Base-by-base conservation (phyloP, 2,797 vertebrate genomes). In the Chelon labrosus region DNA sequence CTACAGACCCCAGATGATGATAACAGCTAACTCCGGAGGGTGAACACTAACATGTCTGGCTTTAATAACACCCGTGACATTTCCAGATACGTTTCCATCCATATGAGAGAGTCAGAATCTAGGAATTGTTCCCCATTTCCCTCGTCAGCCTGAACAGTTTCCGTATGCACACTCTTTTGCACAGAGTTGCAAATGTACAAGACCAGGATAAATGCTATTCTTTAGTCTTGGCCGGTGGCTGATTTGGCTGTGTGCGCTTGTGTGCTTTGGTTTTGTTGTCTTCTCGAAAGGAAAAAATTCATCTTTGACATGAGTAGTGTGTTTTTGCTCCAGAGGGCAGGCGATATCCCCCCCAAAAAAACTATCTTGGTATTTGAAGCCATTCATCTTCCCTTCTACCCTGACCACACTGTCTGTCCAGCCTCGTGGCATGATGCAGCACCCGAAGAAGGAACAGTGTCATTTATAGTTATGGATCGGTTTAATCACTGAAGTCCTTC, bases 311-410 rank as follows among this genome's bases (percentile, higher is more conserved):
- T n/a, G n/a, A n/a, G n/a, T n/a, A n/a, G n/a, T n/a, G n/a, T n/a
- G n/a, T n/a, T n/a, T n/a, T n/a, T n/a, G n/a, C n/a, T n/a, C n/a
- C n/a, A n/a, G n/a, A n/a, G n/a, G n/a, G n/a, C n/a, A n/a, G n/a
- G n/a, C n/a, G n/a, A n/a, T n/a, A n/a, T n/a, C n/a, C n/a, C n/a
- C n/a, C n/a, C n/a, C n/a, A n/a, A 68, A n/a, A n/a, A n/a, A n/a
- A 72, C 59, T 37, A 61, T 64, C 64, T 71, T 19, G 46, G 13
- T 59, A 50, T 70, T 63, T 60, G 17, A 37, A 81, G 51, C 41
- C 42, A 81, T 86, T 71, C 25, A 58, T 86, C 65, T 74, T 76
- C 59, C 20, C 14, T 35, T 64, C 59, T 57, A 4, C 20, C 46
- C 67, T 47, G 27, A 66, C 13, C 44, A 58, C 37, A 77, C 51